Evolutionary conservation across 2,888 invertebrate genomes (phyloP).

Genomic region (Rhagonycha lutea): DNA sequence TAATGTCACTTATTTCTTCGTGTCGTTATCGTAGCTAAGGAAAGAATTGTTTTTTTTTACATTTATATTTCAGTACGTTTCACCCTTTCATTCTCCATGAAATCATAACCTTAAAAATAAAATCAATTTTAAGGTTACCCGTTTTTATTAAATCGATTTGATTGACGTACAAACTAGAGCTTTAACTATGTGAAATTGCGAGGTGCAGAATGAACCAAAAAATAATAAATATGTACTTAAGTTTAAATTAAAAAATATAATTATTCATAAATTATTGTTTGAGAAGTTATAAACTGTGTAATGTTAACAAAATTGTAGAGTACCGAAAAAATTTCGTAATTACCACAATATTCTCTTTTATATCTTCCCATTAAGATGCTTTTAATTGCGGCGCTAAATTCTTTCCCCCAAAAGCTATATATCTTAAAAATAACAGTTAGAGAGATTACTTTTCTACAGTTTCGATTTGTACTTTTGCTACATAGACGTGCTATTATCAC

Average conservation of each 20-base stretch:
- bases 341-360: constrained; percentile 23
- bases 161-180: no score
- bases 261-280: not conserved
- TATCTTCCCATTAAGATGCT: constrained; percentile 25
- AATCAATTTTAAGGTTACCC: no score
- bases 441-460: constrained; percentile 16
- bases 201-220: no score
- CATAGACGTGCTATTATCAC: constrained; percentile 13
- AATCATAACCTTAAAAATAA: no score
- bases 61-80: no score
- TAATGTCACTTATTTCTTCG: no score
- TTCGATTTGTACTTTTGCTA: constrained; percentile 14
- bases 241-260: not conserved
- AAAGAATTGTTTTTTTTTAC: no score
- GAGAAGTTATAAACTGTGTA: not conserved
- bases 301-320: not conserved
- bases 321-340: constrained; percentile 8
- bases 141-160: no score
- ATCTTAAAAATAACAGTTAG: constrained; percentile 26
- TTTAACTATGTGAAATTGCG: no score
- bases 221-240: no score
- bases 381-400: constrained; percentile 27
- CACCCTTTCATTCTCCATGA: no score
- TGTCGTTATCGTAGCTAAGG: no score
- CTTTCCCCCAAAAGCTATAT: constrained; percentile 24